These are phyloP conservation scores for Brassicogethes aeneus DNA, from an alignment of 2,888 invertebrate genomes.

Conservation along the genomic window DNA sequence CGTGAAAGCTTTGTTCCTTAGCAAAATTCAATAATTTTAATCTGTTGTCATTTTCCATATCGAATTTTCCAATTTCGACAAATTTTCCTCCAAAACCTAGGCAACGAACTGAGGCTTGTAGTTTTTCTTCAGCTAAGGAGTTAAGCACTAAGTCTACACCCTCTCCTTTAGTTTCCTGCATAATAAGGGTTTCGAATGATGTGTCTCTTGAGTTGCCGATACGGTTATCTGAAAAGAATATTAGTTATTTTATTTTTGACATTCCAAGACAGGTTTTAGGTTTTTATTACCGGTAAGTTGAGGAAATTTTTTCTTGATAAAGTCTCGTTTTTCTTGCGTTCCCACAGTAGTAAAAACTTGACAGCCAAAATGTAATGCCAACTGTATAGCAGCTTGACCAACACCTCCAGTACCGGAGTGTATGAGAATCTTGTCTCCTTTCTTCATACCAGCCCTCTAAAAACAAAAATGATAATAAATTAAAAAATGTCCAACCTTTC, in stretches of 20 bases:
- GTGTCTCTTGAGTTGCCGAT: slow-evolving; percentile 70
- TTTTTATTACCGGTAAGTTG: slow-evolving; percentile 60
- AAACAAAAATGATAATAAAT: slow-evolving; percentile 1
- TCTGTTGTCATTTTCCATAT: slow-evolving; percentile 56
- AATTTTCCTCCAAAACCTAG: slow-evolving; percentile 53
- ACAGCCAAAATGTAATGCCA: slow-evolving; percentile 54
- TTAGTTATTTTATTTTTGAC: too few species aligned
- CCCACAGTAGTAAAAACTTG: slow-evolving; percentile 63
- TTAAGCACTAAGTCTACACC: slow-evolving; percentile 88
- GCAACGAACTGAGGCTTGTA: slow-evolving; percentile 57
- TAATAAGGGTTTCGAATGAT: slow-evolving; percentile 77
- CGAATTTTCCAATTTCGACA: slow-evolving; percentile 77
- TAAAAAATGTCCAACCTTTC: too few species aligned
- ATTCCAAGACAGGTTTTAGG: too few species aligned
- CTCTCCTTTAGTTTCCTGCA: slow-evolving; percentile 68
- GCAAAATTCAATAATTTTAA: slow-evolving; percentile 58
- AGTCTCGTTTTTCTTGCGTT: slow-evolving; percentile 53
- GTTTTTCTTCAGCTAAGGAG: slow-evolving; percentile 82
- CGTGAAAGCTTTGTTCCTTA: slow-evolving; percentile 64
- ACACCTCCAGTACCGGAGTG: slow-evolving; percentile 59
- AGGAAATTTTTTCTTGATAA: slow-evolving; percentile 46
- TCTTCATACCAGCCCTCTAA: slow-evolving; percentile 24
- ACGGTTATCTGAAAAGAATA: slow-evolving; percentile 2
- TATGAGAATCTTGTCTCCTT: slow-evolving; percentile 38
- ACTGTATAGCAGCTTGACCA: slow-evolving; percentile 65